A percentile compares a stretch with the other conserved stretches of the same genome.
phyloP scores from a whole-genome alignment of 2,888 invertebrate genomes.

The Mellilla xanthometata region DNA sequence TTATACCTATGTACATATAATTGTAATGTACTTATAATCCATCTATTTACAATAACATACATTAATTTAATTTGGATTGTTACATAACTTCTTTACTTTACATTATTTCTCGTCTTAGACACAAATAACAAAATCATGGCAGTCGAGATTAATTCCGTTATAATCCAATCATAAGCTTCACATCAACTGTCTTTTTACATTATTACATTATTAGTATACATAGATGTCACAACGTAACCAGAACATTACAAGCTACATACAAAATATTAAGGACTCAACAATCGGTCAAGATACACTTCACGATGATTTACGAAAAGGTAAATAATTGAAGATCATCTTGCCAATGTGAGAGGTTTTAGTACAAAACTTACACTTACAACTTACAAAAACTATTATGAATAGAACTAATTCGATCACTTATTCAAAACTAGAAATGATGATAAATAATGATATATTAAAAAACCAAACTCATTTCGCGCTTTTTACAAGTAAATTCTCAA shows the following conservation, averaged over 20 bases:
- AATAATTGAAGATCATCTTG: too few species aligned
- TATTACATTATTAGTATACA: slow-evolving; percentile 29
- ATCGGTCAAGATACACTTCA: neutral
- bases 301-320: too few species aligned
- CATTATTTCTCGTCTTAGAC: slow-evolving; percentile 37
- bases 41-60: slow-evolving; percentile 47
- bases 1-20: slow-evolving; percentile 24
- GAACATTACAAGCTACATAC: slow-evolving; percentile 20
- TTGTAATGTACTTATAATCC: slow-evolving; percentile 26
- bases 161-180: slow-evolving; percentile 35
- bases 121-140: slow-evolving; percentile 52
- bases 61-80: slow-evolving; percentile 29
- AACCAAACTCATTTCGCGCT: too few species aligned
- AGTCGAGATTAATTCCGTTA: slow-evolving; percentile 42
- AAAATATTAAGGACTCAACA: slow-evolving; percentile 15
- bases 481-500: too few species aligned
- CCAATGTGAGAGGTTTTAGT: too few species aligned
- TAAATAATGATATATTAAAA: too few species aligned
- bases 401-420: too few species aligned
- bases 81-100: slow-evolving; percentile 31
- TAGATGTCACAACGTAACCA: slow-evolving; percentile 37
- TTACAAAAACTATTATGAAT: too few species aligned
- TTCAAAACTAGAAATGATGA: too few species aligned
- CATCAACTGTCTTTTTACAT: slow-evolving; percentile 39
- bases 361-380: too few species aligned